Evolutionary conservation across 2,888 invertebrate species (phyloP), one percentile per base, ranked within the genome.

Genomic region (Drosophila suboccidentalis): DNA sequence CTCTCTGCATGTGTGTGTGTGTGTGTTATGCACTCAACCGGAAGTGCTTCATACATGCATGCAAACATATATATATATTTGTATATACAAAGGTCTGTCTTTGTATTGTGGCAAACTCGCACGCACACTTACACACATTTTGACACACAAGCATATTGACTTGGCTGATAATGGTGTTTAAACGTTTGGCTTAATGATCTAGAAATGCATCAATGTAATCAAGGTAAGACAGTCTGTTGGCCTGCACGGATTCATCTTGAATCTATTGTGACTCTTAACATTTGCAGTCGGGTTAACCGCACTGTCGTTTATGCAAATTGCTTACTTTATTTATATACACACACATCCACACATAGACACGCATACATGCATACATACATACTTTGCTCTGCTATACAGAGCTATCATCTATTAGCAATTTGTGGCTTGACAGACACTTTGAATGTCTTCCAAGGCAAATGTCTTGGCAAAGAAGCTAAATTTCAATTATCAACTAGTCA

Each of bases 121-220:
- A 41, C 36, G 29, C 38, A 57, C 55, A 60, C 39, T 4, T n/a
- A 26, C 46, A 55, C 32, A 55, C 29, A 74, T 44, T 43, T 74
- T 74, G 55, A 63, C 26, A 26, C 44, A 61, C 46, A 55, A 29
- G 51, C 29, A 71, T 53, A 49, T 74, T 74, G 55, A 63, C 58
- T 60, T 65, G 71, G 19, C 62, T 71, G 66, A 72, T 89, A 84
- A 90, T 90, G 86, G 74, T 80, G 78, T 74, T 88, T 81, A 78
- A 76, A 62, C 71, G 74, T 74, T 61, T 75, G 74, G 81, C 71
- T 79, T 89, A 90, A 89, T 90, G 88, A 79, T 80, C 81, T 78
- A 86, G 88, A 89, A 89, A 87, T 85, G 83, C 89, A 86, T 82
- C 85, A 82, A 80, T 76, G 77, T 82, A 90, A 84, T 87, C 79